phyloP scores from a whole-genome alignment of 1,140 invertebrate species.

The Drosophila biarmipes region DNA sequence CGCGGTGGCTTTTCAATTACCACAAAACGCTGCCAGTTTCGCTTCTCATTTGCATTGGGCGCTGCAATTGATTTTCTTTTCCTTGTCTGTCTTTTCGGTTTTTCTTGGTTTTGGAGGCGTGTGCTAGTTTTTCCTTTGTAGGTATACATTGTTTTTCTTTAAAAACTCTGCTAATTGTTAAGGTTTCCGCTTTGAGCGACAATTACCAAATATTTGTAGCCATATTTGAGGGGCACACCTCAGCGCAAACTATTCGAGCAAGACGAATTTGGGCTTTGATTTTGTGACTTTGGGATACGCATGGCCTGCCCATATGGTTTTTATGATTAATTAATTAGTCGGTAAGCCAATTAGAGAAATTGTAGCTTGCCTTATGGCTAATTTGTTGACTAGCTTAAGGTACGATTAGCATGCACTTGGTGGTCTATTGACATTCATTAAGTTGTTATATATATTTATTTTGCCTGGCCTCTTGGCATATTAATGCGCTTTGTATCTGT shows the following conservation, averaged over 20 bases:
- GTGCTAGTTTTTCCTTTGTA: constrained; percentile 43
- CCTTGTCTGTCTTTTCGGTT: constrained; percentile 11
- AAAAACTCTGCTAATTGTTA: constrained; percentile 65
- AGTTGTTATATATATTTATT: constrained; percentile 33
- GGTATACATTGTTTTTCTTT: constrained; percentile 18
- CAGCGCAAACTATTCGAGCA: constrained; percentile 55
- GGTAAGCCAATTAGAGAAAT: constrained; percentile 27
- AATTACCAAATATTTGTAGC: constrained; percentile 72
- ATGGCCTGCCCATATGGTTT: constrained; percentile 48
- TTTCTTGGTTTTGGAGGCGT: constrained; percentile 50
- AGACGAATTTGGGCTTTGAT: constrained; percentile 40
- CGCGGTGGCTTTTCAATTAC: constrained; percentile 63
- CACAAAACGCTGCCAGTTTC: constrained; percentile 52
- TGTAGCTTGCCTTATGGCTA: constrained; percentile 2
- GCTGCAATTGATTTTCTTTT: constrained; percentile 56
- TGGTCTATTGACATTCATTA: constrained; percentile 35
- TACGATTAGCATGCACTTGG: constrained; percentile 53
- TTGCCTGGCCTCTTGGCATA: constrained; percentile 20
- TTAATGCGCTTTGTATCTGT: constrained; percentile 39
- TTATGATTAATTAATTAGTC: constrained; percentile 50
- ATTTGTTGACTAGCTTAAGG: constrained; percentile 15
- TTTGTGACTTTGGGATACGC: constrained; percentile 44
- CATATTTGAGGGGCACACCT: constrained; percentile 63
- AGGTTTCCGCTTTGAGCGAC: constrained; percentile 62
- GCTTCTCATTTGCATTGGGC: constrained; percentile 55